These are phyloP conservation scores for Machaerirhynchus nigripectus DNA, from an alignment of 2,113 vertebrate species.

Conservation along the genomic window DNA sequence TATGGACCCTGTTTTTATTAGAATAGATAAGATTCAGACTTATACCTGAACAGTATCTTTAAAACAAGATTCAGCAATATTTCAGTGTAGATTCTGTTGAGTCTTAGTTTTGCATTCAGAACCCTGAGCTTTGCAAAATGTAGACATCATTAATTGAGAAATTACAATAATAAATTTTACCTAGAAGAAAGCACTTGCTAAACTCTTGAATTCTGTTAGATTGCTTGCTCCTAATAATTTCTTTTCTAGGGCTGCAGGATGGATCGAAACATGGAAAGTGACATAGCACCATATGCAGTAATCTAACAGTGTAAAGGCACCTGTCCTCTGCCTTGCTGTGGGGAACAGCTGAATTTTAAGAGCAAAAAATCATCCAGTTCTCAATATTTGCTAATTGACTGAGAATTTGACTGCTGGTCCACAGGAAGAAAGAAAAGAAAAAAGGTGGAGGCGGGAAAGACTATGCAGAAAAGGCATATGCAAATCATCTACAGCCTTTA, in stretches of 20 bases:
- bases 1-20: neutral
- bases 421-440: neutral
- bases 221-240: neutral
- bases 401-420: neutral
- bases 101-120: neutral
- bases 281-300: neutral
- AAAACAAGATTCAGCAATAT: neutral
- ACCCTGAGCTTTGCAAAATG: neutral
- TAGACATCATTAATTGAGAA: neutral
- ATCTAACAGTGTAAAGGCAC: neutral
- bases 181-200: neutral
- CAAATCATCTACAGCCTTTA: neutral
- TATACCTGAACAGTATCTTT: neutral
- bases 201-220: neutral
- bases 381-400: neutral
- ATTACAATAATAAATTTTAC: neutral
- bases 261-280: neutral
- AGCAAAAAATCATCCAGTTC: neutral
- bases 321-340: neutral
- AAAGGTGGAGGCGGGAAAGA: accelerated
- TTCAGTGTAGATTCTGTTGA: neutral
- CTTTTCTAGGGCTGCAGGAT: neutral
- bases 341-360: neutral
- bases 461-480: neutral
- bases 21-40: neutral